Evolutionary conservation across 1,140 invertebrate species (phyloP).

Genomic region (Theocolax elegans): DNA sequence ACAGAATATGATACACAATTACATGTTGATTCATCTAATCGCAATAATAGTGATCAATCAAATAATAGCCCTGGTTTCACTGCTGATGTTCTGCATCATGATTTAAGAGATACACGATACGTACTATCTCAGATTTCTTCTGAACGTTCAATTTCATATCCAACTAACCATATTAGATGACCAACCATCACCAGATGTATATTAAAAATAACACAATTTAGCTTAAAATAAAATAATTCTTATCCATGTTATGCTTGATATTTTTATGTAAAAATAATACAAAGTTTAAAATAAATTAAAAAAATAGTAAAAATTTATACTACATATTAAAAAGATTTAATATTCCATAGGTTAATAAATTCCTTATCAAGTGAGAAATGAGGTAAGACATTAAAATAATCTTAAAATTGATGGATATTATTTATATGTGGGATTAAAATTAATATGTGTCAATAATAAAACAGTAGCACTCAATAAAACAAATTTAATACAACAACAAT

Average conservation of each 20-base stretch:
- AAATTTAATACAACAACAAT: too few species aligned
- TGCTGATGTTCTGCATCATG: not conserved
- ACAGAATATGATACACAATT: conserved; percentile 76
- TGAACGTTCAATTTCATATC: not conserved
- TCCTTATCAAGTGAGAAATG: too few species aligned
- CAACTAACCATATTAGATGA: conserved; percentile 7
- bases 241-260: conserved; percentile 33
- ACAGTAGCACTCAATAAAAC: too few species aligned
- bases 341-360: not conserved
- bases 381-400: too few species aligned
- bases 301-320: not conserved
- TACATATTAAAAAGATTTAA: not conserved
- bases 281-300: conserved; percentile 30
- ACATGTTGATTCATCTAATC: not conserved
- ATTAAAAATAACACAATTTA: conserved; percentile 15
- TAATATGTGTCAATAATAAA: too few species aligned
- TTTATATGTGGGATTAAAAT: too few species aligned
- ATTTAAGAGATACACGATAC: not conserved
- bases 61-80: not conserved
- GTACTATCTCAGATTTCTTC: not conserved
- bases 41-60: conserved; percentile 2
- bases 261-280: conserved; percentile 32
- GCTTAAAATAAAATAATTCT: conserved; percentile 13
- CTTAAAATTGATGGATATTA: too few species aligned
- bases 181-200: conserved; percentile 20